phyloP scores from a whole-genome alignment of 2,888 invertebrate genomes.

The Drosophila nr. fundita region DNA sequence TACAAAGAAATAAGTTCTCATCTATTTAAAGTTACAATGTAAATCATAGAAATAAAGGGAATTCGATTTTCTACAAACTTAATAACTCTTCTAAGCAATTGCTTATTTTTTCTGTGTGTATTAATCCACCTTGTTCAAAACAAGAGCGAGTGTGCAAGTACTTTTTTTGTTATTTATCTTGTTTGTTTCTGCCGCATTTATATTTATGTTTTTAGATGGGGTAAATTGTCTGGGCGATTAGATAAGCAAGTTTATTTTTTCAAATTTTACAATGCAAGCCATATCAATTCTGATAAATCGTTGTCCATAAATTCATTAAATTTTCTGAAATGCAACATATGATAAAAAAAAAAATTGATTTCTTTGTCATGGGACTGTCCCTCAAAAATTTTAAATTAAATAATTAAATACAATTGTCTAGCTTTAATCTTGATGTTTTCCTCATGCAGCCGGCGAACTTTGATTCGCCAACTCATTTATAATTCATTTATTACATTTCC shows the following conservation, averaged over 20 bases:
- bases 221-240: conserved; percentile 46
- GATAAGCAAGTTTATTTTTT: conserved; percentile 41
- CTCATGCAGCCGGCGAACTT: conserved; percentile 28
- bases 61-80: neutral
- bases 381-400: conserved; percentile 24
- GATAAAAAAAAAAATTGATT: neutral
- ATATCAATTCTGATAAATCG: conserved; percentile 9
- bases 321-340: neutral
- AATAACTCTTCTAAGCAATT: neutral
- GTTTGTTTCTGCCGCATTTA: conserved; percentile 53
- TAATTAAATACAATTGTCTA: conserved; percentile 28
- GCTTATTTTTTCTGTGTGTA: neutral
- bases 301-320: neutral
- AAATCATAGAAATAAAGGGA: neutral
- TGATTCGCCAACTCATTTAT: conserved; percentile 3
- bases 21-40: neutral
- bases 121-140: conserved; percentile 10
- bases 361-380: conserved; percentile 38
- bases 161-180: conserved; percentile 43
- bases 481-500: too few species aligned
- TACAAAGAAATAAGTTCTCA: neutral
- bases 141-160: conserved; percentile 18
- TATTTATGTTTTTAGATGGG: conserved; percentile 50
- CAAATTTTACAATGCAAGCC: conserved; percentile 41
- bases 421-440: conserved; percentile 23